Evolutionary conservation across 2,888 invertebrate species (phyloP).

Genomic region (Watsonalla binaria): DNA sequence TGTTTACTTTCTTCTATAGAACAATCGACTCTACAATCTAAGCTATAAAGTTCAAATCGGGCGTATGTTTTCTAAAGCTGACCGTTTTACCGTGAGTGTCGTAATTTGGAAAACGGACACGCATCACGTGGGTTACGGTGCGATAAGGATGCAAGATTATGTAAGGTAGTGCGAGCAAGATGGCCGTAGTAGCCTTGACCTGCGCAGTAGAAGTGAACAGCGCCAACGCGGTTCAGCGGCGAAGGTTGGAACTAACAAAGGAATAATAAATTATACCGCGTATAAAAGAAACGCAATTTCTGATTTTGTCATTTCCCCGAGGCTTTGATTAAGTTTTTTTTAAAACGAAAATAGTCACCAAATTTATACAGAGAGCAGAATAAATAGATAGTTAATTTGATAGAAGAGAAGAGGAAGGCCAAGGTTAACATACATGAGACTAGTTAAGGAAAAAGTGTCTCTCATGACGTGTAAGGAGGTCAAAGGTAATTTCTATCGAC

Average conservation of each 20-base stretch:
- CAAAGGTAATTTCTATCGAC: no score
- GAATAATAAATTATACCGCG: conserved; percentile 34
- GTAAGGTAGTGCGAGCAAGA: conserved; percentile 33
- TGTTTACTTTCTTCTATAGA: background rate
- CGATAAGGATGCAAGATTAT: conserved; percentile 20
- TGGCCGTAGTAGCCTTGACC: conserved; percentile 51
- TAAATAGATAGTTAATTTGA: no score
- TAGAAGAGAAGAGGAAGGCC: no score
- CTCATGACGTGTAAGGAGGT: no score
- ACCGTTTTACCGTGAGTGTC: conserved; percentile 14
- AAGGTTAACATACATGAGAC: no score
- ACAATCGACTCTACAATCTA: background rate
- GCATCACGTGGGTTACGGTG: conserved; percentile 38
- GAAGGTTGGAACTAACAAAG: conserved; percentile 32
- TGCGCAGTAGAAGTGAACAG: conserved; percentile 46
- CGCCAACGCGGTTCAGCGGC: conserved; percentile 26
- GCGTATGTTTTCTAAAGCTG: background rate
- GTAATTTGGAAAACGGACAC: conserved; percentile 27
- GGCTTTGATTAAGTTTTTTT: background rate
- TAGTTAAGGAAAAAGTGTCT: no score
- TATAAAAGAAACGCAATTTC: conserved; percentile 17
- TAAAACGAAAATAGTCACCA: no score
- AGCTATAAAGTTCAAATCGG: background rate
- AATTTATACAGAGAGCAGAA: no score
- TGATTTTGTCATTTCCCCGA: background rate